Evolutionary conservation across 2,888 invertebrate species (phyloP).

Genomic region (Eupithecia exiguata): DNA sequence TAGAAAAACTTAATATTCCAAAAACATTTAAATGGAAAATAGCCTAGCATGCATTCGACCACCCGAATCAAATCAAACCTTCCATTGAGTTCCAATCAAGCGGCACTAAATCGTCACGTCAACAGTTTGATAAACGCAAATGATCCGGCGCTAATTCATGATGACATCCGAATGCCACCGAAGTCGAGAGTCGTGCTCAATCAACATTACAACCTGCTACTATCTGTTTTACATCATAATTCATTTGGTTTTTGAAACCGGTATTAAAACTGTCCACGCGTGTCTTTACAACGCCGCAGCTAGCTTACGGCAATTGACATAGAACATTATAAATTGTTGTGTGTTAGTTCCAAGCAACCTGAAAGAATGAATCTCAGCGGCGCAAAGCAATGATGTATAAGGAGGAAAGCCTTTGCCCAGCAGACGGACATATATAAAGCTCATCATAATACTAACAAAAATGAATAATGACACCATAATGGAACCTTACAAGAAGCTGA

Average conservation of each 20-base stretch:
- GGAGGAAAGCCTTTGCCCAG: not conserved
- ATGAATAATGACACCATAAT: not conserved
- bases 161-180: slow-evolving; percentile 60
- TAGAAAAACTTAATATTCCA: not conserved
- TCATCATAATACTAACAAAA: not conserved
- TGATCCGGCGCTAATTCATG: slow-evolving; percentile 53
- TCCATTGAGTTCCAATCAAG: slow-evolving; percentile 48
- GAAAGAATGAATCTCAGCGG: not conserved
- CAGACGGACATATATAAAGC: not conserved
- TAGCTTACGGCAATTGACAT: not conserved
- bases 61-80: slow-evolving; percentile 36
- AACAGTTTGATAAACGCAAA: slow-evolving; percentile 58
- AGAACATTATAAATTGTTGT: not conserved
- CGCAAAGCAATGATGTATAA: not conserved
- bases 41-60: slow-evolving; percentile 24
- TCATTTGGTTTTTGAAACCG: slow-evolving; percentile 33
- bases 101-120: slow-evolving; percentile 56
- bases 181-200: slow-evolving; percentile 42
- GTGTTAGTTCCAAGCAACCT: not conserved
- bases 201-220: slow-evolving; percentile 45
- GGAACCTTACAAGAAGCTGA: not conserved
- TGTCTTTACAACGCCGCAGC: slow-evolving; percentile 8
- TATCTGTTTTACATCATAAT: slow-evolving; percentile 33
- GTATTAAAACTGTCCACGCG: slow-evolving; percentile 30
- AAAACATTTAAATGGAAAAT: not conserved